Evolutionary conservation across 2,888 invertebrate species (phyloP).

Genomic region (Galerucella pusilla): DNA sequence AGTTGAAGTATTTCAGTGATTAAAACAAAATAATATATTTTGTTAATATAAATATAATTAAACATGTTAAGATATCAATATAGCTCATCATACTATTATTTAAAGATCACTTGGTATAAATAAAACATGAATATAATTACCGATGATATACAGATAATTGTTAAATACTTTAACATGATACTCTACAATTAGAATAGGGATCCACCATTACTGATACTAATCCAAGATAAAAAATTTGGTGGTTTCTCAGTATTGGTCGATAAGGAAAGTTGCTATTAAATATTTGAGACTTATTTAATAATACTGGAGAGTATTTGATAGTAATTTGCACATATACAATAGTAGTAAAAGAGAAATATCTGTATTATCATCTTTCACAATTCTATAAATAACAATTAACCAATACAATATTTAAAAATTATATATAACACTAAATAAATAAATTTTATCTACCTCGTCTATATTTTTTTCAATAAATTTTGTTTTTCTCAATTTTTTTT

Average conservation of each 20-base stretch:
- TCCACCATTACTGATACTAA: slow-evolving; percentile 2
- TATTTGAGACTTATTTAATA: slow-evolving; percentile 7
- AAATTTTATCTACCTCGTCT: slow-evolving; percentile 8
- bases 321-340: background rate
- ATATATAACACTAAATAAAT: slow-evolving; percentile 20
- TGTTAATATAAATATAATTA: background rate
- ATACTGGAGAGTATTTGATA: slow-evolving; percentile 6
- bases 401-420: slow-evolving; percentile 18
- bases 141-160: slow-evolving; percentile 16
- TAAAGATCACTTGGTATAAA: slow-evolving; percentile 9
- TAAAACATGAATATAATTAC: background rate
- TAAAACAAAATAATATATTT: background rate
- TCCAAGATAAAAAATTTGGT: background rate
- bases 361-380: slow-evolving; percentile 17
- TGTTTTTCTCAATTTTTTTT: background rate
- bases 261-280: slow-evolving; percentile 8
- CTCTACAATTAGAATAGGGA: slow-evolving; percentile 2
- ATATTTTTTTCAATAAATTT: slow-evolving; percentile 16
- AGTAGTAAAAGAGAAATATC: background rate
- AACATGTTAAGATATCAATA: background rate
- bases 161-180: background rate
- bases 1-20: background rate
- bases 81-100: background rate
- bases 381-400: slow-evolving; percentile 15
- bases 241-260: slow-evolving; percentile 1